These are phyloP conservation scores for Jaculus jaculus DNA, from an alignment of 2,113 vertebrate genomes.

Conservation along the genomic window DNA sequence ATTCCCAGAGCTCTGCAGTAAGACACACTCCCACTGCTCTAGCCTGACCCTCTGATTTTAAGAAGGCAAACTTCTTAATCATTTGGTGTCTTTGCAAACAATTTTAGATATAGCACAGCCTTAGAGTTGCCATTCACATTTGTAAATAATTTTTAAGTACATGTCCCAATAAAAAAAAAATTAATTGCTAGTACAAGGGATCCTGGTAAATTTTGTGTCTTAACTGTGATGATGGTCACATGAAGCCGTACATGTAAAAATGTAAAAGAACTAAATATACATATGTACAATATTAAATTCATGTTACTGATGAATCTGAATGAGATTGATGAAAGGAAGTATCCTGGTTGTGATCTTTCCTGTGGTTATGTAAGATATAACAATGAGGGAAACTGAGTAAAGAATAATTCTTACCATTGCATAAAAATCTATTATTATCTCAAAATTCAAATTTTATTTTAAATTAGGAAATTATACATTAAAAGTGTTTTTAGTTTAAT, in stretches of 20 bases:
- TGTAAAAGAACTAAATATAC: background rate
- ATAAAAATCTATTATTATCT: background rate
- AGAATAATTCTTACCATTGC: background rate
- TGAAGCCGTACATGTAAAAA: background rate
- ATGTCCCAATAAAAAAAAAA: constrained; percentile 49
- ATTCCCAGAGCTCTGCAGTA: background rate
- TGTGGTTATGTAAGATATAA: background rate
- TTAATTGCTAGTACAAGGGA: background rate
- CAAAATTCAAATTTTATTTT: background rate
- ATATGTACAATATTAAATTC: background rate
- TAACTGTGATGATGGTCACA: background rate
- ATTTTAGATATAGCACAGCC: background rate
- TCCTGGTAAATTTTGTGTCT: background rate
- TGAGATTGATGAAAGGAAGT: background rate
- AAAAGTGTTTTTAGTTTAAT: background rate
- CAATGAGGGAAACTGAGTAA: background rate
- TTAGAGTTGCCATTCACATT: constrained; percentile 35
- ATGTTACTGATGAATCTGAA: background rate
- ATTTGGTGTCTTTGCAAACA: constrained; percentile 28
- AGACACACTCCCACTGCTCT: background rate
- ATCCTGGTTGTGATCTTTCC: background rate
- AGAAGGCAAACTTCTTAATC: constrained; percentile 30
- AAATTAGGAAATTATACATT: background rate
- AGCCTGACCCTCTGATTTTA: background rate
- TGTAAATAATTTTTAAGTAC: background rate